These are phyloP conservation scores for Leuciscus idus DNA, from an alignment of 2,113 vertebrate genomes.

Conservation along the genomic window DNA sequence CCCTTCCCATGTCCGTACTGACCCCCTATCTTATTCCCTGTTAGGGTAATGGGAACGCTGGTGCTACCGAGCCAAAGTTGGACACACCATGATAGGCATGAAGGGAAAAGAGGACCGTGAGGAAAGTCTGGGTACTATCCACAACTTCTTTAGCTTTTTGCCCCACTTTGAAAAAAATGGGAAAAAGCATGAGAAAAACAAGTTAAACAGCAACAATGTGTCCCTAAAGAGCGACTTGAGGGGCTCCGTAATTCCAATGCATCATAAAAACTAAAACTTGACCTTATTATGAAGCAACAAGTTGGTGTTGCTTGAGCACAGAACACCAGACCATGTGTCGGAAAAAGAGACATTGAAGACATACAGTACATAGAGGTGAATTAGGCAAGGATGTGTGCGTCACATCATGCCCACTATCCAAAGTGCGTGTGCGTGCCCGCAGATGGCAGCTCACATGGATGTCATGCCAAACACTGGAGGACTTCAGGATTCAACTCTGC, in stretches of 20 bases:
- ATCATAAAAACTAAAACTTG: not conserved
- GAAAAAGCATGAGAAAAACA: not conserved
- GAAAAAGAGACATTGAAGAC: constrained; percentile 9
- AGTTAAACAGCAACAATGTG: not conserved
- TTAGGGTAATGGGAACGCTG: constrained; percentile 62
- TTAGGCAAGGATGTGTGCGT: not conserved
- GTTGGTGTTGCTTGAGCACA: not conserved
- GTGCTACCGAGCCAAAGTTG: constrained; percentile 57
- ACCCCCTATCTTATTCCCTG: constrained; percentile 58
- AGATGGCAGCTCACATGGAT: constrained; percentile 36
- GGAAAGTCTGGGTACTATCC: not conserved
- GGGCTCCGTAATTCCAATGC: not conserved
- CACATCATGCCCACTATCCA: not conserved
- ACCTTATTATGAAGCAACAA: constrained; percentile 7
- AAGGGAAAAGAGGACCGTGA: constrained; percentile 1
- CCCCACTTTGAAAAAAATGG: not conserved
- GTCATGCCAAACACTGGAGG: constrained; percentile 21
- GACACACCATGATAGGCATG: constrained; percentile 44
- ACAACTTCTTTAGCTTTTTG: not conserved
- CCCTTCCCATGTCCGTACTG: constrained; percentile 46
- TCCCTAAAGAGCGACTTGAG: not conserved
- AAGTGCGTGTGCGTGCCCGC: not conserved
- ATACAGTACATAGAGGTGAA: constrained; percentile 26
- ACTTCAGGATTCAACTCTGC: constrained; percentile 14
- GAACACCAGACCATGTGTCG: not conserved